Evolutionary conservation across 2,888 invertebrate species (phyloP), one percentile per base, ranked within the genome.

Genomic region (Halictus ligatus): DNA sequence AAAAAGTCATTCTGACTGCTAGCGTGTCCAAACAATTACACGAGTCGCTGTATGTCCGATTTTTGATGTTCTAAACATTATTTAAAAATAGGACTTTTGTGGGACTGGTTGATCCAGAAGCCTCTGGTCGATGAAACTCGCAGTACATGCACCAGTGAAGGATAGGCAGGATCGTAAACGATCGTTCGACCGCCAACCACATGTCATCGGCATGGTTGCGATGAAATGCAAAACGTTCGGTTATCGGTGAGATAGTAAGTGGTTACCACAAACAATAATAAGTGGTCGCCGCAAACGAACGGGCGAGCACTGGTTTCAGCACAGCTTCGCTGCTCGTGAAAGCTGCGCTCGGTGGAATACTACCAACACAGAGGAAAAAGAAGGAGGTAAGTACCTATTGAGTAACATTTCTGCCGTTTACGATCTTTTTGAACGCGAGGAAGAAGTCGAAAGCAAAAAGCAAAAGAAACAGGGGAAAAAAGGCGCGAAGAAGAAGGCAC

Each of bases 191-290:
- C 92, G 86, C 91, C 82, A 83, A 89, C 92, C 92, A 89, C 90
- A 92, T 91, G 92, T 90, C 92, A 92, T 87, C 91, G 90, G 89
- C 83, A n/a, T 88, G 83, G 73, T 79, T 85, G 80, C 50, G 58
- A 69, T 72, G 87, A 78, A 81, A 85, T 35, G 75, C 81, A 50
- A 60, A 77, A 80, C 40, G 77, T 64, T 75, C 54, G 50, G n/a
- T 75, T 78, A 83, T 86, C 58, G 81, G 81, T 75, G 73, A 69
- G 81, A 80, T 88, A 88, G 90, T 84, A 84, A 82, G 72, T 80
- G 86, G 84, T 88, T 75, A 74, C 78, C 75, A 48, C 58, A 78
- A 86, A 74, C 84, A 86, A 81, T 88, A 88, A 89, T 86, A 84
- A 82, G 72, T 80, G 86, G 84, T 85, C 73, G 75, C 78, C 75